Conservation (phyloP, 1,140 invertebrate genomes). For the Drosophila albomicans region DNA sequence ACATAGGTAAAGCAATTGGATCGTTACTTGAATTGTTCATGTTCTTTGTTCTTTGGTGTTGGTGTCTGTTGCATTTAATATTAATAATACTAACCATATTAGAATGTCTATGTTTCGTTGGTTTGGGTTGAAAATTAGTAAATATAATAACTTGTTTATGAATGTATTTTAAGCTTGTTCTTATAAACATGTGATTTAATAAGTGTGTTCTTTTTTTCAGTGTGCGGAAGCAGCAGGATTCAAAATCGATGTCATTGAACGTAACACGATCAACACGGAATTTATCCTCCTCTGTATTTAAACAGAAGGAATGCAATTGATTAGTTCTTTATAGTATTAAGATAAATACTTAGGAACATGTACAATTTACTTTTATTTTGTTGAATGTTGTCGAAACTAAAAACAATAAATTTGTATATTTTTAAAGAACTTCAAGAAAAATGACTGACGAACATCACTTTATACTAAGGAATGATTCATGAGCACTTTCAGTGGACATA, state of each 20-base stretch:
- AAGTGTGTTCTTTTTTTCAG: not conserved
- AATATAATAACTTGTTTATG: not conserved
- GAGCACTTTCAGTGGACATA: not conserved
- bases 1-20: conserved; percentile 45
- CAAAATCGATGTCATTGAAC: not conserved
- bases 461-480: not conserved
- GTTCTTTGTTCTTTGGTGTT: conserved; percentile 20
- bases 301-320: too few species aligned
- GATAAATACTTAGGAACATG: too few species aligned
- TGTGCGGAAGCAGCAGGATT: not conserved
- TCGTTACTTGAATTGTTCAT: not conserved
- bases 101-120: not conserved
- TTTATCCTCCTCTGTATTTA: too few species aligned
- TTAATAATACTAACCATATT: not conserved
- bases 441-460: too few species aligned
- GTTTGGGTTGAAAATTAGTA: not conserved
- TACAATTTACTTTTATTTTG: too few species aligned
- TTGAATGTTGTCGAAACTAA: too few species aligned
- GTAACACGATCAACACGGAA: not conserved
- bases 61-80: not conserved
- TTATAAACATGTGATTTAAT: not conserved
- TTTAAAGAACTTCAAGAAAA: too few species aligned
- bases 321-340: too few species aligned
- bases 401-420: too few species aligned
- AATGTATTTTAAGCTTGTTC: not conserved